Percentiles rank a stretch among this genome's conserved stretches.
Conservation (phyloP, 1,140 invertebrate species). For the Hermatobates lingyangjiaoensis region DNA sequence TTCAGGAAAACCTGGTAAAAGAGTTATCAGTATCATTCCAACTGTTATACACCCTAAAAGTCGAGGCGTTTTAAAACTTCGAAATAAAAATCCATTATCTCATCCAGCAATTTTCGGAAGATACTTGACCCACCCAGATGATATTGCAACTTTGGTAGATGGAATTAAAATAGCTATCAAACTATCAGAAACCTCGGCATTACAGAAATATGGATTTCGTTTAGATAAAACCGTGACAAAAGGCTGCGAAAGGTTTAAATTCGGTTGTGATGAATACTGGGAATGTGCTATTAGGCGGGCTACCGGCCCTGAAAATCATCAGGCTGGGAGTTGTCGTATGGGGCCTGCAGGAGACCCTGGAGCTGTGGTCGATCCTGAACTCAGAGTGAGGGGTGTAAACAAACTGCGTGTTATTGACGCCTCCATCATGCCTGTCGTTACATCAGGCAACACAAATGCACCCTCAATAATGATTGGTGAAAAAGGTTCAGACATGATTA, state of each 20-base stretch:
- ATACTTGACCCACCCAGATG: slow-evolving; percentile 56
- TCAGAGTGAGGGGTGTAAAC: slow-evolving; percentile 45
- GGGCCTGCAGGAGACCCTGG: slow-evolving; percentile 40
- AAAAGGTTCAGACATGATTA: slow-evolving; percentile 57
- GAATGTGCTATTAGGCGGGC: slow-evolving; percentile 52
- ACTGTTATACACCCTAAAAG: slow-evolving; percentile 61
- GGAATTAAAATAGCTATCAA: slow-evolving; percentile 50
- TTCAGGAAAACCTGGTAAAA: slow-evolving; percentile 20
- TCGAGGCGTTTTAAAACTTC: slow-evolving; percentile 49
- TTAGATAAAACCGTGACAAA: slow-evolving; percentile 46
- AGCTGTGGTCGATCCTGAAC: slow-evolving; percentile 48
- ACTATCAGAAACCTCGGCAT: slow-evolving; percentile 41
- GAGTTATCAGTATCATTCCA: slow-evolving; percentile 39
- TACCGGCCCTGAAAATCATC: slow-evolving; percentile 67
- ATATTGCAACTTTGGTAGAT: slow-evolving; percentile 50
- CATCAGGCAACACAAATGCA: slow-evolving; percentile 62
- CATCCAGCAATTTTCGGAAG: slow-evolving; percentile 70
- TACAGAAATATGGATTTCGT: slow-evolving; percentile 47
- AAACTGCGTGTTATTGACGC: slow-evolving; percentile 55
- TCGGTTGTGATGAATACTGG: slow-evolving; percentile 62
- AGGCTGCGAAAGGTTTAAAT: slow-evolving; percentile 48
- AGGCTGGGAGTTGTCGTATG: slow-evolving; percentile 67
- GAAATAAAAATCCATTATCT: slow-evolving; percentile 51
- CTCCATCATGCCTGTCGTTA: slow-evolving; percentile 54
- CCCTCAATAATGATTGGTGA: slow-evolving; percentile 70